These are phyloP conservation scores for Platysteira castanea DNA, from an alignment of 2,113 vertebrate genomes.

Conservation along the genomic window DNA sequence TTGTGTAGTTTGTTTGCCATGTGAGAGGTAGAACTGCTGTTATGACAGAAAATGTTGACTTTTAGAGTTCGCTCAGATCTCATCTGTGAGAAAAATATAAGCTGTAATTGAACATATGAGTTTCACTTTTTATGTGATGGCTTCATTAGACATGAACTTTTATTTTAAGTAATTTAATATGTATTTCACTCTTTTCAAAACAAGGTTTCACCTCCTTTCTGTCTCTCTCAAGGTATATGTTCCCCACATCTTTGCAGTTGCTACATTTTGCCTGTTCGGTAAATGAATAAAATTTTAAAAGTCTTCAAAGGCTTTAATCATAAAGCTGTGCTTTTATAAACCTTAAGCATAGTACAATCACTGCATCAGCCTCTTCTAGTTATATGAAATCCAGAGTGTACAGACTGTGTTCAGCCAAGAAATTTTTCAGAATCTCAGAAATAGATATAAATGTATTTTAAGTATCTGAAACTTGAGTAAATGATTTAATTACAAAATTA, in stretches of 20 bases:
- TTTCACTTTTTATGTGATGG: slow-evolving; percentile 46
- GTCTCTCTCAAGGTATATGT: not conserved
- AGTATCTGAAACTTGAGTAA: not conserved
- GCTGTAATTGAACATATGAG: slow-evolving; percentile 84
- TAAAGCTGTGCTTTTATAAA: not conserved
- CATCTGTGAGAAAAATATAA: slow-evolving; percentile 72
- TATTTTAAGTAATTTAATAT: slow-evolving; percentile 16
- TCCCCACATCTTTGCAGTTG: not conserved
- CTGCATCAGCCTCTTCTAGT: not conserved
- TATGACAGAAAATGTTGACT: slow-evolving; percentile 86
- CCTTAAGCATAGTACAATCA: not conserved
- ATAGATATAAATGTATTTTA: not conserved
- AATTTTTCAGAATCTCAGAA: not conserved
- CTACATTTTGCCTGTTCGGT: not conserved
- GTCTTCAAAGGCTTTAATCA: not conserved
- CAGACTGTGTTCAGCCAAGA: not conserved
- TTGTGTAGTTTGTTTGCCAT: slow-evolving; percentile 65
- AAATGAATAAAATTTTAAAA: not conserved
- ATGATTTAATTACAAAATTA: not conserved
- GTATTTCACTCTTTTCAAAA: not conserved
- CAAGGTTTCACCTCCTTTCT: not conserved
- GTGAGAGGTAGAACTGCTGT: slow-evolving; percentile 73
- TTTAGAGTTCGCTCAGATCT: slow-evolving; percentile 52
- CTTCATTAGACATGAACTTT: slow-evolving; percentile 36
- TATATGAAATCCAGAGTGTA: not conserved